Evolutionary conservation across 2,797 vertebrate genomes (phyloP), one percentile per base, ranked within the genome.

Genomic region (Sebastes glaucus): DNA sequence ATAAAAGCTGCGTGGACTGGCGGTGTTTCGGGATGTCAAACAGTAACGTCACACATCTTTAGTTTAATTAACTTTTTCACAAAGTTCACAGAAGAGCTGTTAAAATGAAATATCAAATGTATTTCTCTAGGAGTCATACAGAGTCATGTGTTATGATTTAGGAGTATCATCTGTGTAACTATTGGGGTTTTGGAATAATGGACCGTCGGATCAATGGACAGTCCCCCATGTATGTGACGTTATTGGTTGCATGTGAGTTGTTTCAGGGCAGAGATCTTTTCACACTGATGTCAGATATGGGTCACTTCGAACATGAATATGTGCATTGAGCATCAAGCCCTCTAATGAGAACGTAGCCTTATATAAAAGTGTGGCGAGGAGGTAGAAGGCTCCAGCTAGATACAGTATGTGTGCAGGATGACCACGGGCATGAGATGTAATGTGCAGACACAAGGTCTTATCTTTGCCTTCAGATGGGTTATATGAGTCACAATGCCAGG

Each of bases 401-500:
- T 78, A 57, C 4, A 46, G 71, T 71, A 1, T 46, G n/a, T 64
- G 68, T 60, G 80, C 78, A 61, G 81, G 74, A 83, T 83, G 85
- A 85, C 84, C 78, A 73, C 64, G 52, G 82, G 71, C 80, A 18
- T 23, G 82, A 65, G 80, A 86, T 65, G 76, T n/a, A 62, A 81
- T 70, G 65, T 73, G 83, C 71, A 62, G 60, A 89, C 85, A 84
- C 78, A 14, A 25, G 68, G 77, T 25, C 78, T 90, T 78, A 84
- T 89, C 89, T 89, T 68, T 80, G 80, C 68, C 84, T 88, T 93
- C 89, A 88, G 75, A 88, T 61, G 82, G 82, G 60, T 78, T 62
- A 38, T 38, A 27, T 90, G 91, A 93, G 87, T 90, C 89, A 91
- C 80, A 77, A 20, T 71, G 46, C 81, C 87, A 66, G 62, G 42